Conservation (phyloP, 2,888 invertebrate species). For the Mimumesa dahlbomi region DNA sequence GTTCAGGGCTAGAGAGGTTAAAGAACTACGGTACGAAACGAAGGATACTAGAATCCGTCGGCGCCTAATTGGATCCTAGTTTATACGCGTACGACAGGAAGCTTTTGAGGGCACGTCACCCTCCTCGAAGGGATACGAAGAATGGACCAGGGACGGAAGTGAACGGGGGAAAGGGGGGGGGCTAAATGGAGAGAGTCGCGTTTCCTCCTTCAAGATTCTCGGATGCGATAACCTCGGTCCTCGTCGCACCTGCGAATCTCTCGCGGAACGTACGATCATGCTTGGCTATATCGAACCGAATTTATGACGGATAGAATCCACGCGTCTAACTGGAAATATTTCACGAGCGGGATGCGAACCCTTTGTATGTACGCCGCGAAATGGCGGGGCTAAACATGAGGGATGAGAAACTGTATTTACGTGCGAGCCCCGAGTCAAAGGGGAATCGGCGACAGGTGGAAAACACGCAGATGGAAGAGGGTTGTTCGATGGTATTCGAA, state of each 20-base stretch:
- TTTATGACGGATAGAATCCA: constrained; percentile 28
- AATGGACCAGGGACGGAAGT: constrained; percentile 1
- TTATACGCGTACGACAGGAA: constrained; percentile 37
- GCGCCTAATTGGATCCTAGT: constrained; percentile 47
- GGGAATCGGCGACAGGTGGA: too few species aligned
- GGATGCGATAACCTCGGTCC: constrained; percentile 27
- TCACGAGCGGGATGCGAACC: not conserved
- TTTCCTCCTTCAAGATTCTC: constrained; percentile 42
- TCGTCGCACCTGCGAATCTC: constrained; percentile 27
- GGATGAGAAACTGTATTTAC: too few species aligned
- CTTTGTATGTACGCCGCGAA: too few species aligned
- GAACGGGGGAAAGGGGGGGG: constrained; percentile 1
- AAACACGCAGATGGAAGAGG: too few species aligned
- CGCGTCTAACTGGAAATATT: not conserved
- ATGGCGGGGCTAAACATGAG: too few species aligned
- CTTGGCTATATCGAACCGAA: constrained; percentile 1
- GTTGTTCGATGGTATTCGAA: too few species aligned
- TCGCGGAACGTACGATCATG: constrained; percentile 14
- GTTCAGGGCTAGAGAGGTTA: too few species aligned
- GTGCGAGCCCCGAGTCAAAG: too few species aligned
- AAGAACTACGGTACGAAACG: too few species aligned
- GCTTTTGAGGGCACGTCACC: constrained; percentile 39
- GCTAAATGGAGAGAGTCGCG: constrained; percentile 34
- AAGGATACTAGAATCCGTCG: constrained; percentile 1
- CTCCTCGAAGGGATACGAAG: constrained; percentile 13